These are phyloP conservation scores for Drosophila ustulata DNA, from an alignment of 2,888 invertebrate species.

Conservation along the genomic window DNA sequence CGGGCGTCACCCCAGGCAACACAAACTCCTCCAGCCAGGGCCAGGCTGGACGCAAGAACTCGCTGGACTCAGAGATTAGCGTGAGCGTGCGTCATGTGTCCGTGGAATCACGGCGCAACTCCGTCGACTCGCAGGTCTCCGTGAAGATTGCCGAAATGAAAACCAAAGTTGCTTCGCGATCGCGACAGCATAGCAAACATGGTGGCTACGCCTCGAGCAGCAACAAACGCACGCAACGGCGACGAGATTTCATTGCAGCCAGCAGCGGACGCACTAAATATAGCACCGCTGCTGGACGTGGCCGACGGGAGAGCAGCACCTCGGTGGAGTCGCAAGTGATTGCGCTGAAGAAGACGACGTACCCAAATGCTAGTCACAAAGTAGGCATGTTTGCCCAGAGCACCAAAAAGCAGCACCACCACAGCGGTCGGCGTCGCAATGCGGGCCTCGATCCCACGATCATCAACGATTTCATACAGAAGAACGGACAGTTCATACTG, in stretches of 20 bases:
- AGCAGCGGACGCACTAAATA: conserved; percentile 77
- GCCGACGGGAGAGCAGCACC: conserved; percentile 89
- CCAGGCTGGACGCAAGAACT: conserved; percentile 86
- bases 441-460: conserved; percentile 83
- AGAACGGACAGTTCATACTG: conserved; percentile 84
- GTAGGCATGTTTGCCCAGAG: conserved; percentile 83
- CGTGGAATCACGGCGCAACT: conserved; percentile 94
- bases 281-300: conserved; percentile 56
- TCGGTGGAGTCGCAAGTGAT: conserved; percentile 92
- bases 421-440: conserved; percentile 76
- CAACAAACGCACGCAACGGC: conserved; percentile 78
- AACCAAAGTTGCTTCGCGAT: conserved; percentile 88
- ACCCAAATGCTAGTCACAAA: conserved; percentile 83
- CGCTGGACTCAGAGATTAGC: conserved; percentile 90
- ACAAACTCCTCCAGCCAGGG: conserved; percentile 87
- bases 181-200: conserved; percentile 83
- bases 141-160: conserved; percentile 94
- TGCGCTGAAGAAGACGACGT: conserved; percentile 84
- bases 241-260: conserved; percentile 82
- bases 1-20: conserved; percentile 84
- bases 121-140: conserved; percentile 93
- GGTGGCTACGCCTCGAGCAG: conserved; percentile 53
- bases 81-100: conserved; percentile 93
- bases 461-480: conserved; percentile 82
- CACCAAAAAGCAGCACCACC: conserved; percentile 69